Conservation (phyloP, 2,797 vertebrate species). For the Trichosurus vulpecula region DNA sequence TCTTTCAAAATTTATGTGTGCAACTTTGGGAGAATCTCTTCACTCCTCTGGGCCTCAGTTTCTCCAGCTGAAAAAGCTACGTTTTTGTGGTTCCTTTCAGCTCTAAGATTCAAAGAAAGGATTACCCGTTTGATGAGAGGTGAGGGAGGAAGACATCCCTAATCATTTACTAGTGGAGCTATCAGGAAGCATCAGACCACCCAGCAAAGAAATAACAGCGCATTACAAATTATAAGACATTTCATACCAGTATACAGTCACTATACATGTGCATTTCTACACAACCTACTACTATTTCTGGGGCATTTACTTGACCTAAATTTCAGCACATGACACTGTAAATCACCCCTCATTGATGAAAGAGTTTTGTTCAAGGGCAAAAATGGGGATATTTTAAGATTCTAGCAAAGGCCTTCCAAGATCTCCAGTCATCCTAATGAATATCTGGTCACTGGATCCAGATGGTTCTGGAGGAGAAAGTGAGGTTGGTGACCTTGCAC, state of each 20-base stretch:
- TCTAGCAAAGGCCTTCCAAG: neutral
- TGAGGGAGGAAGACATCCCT: neutral
- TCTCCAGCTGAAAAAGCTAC: neutral
- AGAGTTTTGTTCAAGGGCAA: neutral
- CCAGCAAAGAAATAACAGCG: neutral
- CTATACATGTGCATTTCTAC: neutral
- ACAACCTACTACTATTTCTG: neutral
- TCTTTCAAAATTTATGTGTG: neutral
- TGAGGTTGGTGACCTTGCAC: too few relatives aligned
- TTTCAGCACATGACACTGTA: neutral
- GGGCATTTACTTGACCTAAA: neutral
- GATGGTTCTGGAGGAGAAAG: too few relatives aligned
- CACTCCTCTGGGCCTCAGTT: neutral
- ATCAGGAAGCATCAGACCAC: neutral
- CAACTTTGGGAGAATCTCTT: neutral
- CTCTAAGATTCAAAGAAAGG: neutral
- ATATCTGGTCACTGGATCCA: too few relatives aligned
- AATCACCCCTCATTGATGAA: neutral
- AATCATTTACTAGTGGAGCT: neutral
- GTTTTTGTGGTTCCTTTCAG: neutral
- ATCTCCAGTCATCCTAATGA: too few relatives aligned
- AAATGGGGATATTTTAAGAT: neutral
- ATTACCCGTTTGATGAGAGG: neutral
- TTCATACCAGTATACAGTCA: neutral
- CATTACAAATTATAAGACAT: neutral